phyloP scores from a whole-genome alignment of 2,888 invertebrate genomes.

The Drosophila paranaensis region DNA sequence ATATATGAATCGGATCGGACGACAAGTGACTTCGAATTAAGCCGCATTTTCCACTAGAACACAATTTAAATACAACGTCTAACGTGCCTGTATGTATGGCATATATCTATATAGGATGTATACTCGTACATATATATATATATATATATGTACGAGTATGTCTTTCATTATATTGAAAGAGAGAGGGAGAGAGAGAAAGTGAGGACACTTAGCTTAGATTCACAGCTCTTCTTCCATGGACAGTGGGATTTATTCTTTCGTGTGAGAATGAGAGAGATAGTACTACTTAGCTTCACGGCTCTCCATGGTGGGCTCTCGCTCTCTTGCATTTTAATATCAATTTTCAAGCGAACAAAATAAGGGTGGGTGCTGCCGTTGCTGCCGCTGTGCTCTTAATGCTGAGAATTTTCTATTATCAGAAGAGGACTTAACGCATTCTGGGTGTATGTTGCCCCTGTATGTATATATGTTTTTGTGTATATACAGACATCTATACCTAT shows the following conservation, averaged over 20 bases:
- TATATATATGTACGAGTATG: background rate
- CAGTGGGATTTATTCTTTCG: background rate
- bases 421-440: conserved; percentile 21
- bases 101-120: conserved; percentile 4
- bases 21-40: conserved; percentile 76
- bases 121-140: too few relatives aligned
- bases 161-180: background rate
- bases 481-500: background rate
- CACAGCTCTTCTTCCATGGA: conserved; percentile 19
- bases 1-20: conserved; percentile 59
- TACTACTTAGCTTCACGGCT: background rate
- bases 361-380: conserved; percentile 12
- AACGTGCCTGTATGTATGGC: conserved; percentile 12
- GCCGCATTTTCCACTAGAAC: conserved; percentile 61
- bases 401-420: conserved; percentile 39
- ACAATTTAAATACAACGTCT: conserved; percentile 69
- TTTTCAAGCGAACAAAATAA: conserved; percentile 11
- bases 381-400: conserved; percentile 27
- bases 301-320: conserved; percentile 34
- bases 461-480: background rate
- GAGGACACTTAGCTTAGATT: background rate
- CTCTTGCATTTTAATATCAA: conserved; percentile 40
- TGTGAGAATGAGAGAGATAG: background rate
- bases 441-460: background rate
- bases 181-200: background rate